Evolutionary conservation across 2,888 invertebrate species (phyloP).

Genomic region (Leptopilina myrica): DNA sequence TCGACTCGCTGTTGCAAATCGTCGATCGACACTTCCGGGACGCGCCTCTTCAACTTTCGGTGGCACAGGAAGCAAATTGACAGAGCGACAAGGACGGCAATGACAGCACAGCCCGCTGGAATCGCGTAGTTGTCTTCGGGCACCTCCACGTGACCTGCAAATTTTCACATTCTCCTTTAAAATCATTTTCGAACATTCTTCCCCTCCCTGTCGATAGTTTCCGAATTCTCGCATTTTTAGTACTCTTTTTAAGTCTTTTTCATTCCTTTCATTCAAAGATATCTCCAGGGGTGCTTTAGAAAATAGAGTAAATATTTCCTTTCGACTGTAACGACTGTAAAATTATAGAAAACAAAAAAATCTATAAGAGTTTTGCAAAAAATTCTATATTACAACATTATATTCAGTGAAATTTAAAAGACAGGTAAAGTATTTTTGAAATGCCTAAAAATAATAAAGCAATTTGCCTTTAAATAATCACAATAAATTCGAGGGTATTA

Average conservation of each 20-base stretch:
- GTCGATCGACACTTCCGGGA: conserved; percentile 66
- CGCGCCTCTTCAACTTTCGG: conserved; percentile 73
- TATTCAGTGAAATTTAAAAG: no score
- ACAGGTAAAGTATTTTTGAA: no score
- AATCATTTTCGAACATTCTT: not conserved
- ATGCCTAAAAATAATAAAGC: no score
- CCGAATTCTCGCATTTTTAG: not conserved
- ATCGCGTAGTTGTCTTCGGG: conserved; percentile 81
- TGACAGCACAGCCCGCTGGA: conserved; percentile 77
- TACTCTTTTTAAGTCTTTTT: not conserved
- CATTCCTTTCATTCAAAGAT: not conserved
- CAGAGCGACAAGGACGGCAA: conserved; percentile 77
- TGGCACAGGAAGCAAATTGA: conserved; percentile 80
- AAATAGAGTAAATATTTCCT: no score
- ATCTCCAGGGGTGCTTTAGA: no score
- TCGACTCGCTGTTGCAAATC: conserved; percentile 69
- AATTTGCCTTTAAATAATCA: no score
- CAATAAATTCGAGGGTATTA: no score
- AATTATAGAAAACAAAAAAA: no score
- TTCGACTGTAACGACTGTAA: no score
- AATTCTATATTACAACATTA: no score
- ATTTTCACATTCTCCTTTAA: conserved; percentile 7
- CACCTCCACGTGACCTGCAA: conserved; percentile 77
- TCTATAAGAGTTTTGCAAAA: no score
- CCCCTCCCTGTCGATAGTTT: not conserved